Conservation (phyloP, 2,113 vertebrate genomes). For the Aviceda subcristata region DNA sequence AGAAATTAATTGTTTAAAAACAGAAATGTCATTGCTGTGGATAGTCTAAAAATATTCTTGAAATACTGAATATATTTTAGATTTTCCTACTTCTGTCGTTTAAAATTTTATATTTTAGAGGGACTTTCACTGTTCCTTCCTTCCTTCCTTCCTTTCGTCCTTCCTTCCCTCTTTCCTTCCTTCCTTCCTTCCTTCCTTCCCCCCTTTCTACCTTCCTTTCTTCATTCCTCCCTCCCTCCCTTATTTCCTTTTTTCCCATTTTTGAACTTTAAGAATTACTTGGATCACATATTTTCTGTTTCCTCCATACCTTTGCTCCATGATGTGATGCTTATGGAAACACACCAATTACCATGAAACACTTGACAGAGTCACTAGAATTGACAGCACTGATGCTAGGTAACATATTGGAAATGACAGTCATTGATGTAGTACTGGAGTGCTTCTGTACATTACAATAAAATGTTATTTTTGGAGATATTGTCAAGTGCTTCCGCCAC, state of each 20-base stretch:
- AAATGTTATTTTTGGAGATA: constrained; percentile 8
- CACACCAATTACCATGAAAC: not conserved
- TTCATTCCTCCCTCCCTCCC: accelerated
- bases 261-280: not conserved
- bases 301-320: not conserved
- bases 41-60: not conserved
- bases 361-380: not conserved
- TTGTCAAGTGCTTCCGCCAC: not conserved
- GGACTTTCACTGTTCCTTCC: not conserved
- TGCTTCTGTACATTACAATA: constrained; percentile 8
- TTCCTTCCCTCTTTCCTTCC: no score
- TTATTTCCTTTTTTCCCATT: not conserved
- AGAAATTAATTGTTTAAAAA: not conserved
- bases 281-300: not conserved
- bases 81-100: not conserved
- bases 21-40: not conserved
- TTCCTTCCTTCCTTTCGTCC: no score
- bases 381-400: not conserved
- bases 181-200: not conserved
- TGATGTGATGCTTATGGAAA: not conserved
- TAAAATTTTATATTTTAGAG: not conserved
- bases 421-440: constrained; percentile 2
- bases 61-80: not conserved
- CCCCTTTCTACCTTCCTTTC: not conserved
- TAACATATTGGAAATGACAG: constrained; percentile 16